Base-by-base conservation (phyloP, 2,797 vertebrate genomes). In the Notoglanidium macrostoma region DNA sequence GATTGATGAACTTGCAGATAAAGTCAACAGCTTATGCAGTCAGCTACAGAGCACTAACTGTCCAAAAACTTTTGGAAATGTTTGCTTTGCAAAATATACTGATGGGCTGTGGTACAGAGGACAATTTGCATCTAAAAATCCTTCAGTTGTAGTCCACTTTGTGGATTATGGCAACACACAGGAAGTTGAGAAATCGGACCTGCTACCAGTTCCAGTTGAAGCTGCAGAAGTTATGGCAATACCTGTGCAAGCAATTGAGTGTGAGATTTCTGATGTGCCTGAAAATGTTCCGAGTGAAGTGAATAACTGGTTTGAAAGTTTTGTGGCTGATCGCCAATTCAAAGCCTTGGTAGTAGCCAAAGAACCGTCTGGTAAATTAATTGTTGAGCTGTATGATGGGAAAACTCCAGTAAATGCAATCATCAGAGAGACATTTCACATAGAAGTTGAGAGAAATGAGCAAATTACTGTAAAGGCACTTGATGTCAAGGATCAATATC, bases 111-210 rank as follows among this genome's bases (percentile, higher is more conserved):
- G 98, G 98, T 98, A 98, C 63, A 96, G 98, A 83, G 98, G 95
- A 49, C 90, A 96, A 77, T 94, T 98, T 85, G 94, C 87, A 68
- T 93, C 94, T 84, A 93, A 90, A 90, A 92, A 94, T 0, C 94
- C 96, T 11, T 93, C 89, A 0, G 89, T 92, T 23, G 87, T 94
- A 63, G 95, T 99, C 35, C 96, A 98, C 78, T 99, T 99, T 95
- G 98, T 99, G 90, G 98, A 99, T 93, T 99, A 97, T 90, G 98
- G 98, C 0, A 96, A 99, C 91, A 96, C 94, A 15, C 93, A 96
- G 82, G 87, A 94, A 35, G 91, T 97, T 70, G 92, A 94, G 19
- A 91, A 92, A 76, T 95, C 95, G 2, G 91, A 97, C 78, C 86
- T 99, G 86, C 93, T 98, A 86, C 96, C 96, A 44, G 92, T 99